Conservation (phyloP, 2,797 vertebrate genomes). For the Aphelocoma californica region DNA sequence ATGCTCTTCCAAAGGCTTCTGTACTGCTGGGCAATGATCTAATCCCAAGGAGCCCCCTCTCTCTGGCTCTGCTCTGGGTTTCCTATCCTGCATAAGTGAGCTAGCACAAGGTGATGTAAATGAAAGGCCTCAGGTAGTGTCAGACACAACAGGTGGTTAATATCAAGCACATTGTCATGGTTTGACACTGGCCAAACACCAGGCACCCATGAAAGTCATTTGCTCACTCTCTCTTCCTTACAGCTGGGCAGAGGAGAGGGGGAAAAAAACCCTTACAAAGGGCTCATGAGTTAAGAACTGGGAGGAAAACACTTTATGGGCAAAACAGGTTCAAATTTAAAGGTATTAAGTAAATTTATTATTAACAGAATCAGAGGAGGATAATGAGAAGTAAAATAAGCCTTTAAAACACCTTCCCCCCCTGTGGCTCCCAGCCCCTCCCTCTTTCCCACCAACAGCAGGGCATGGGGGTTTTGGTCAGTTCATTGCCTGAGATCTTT, state of each 20-base stretch:
- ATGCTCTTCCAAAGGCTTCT: not conserved
- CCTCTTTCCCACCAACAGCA: not conserved
- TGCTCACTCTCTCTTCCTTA: not conserved
- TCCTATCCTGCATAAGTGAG: not conserved
- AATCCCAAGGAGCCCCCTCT: not conserved
- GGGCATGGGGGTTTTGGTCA: not conserved
- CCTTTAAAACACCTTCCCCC: not conserved
- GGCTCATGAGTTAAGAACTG: not conserved
- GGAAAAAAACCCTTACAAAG: not conserved
- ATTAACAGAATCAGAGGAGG: not conserved
- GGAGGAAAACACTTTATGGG: not conserved
- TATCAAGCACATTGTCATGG: not conserved
- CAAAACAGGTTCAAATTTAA: not conserved
- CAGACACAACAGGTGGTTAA: not conserved
- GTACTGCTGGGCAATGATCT: not conserved
- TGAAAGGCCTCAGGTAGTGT: not conserved
- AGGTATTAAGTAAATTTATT: not conserved
- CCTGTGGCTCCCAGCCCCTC: not conserved
- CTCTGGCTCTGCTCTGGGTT: not conserved
- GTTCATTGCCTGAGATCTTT: not conserved
- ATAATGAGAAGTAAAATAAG: not conserved
- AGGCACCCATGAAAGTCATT: not conserved
- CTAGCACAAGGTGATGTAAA: not conserved
- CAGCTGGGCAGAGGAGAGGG: not conserved
- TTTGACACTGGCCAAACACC: not conserved